Evolutionary conservation across 2,113 vertebrate species (phyloP).

Genomic region (Pagrus major): DNA sequence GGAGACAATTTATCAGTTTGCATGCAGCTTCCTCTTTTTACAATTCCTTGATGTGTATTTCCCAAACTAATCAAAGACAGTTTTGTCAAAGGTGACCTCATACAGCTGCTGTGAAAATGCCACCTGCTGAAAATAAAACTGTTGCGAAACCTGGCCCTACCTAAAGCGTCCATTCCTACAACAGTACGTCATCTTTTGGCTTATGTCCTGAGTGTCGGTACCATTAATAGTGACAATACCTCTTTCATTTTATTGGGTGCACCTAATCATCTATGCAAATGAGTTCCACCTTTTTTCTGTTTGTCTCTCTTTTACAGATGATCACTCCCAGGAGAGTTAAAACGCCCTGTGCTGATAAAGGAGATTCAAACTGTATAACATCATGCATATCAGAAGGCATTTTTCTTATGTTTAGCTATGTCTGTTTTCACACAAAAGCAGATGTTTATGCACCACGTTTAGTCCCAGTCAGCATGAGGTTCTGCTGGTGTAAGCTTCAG

Average conservation of each 20-base stretch:
- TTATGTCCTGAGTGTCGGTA: background rate
- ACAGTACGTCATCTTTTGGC: background rate
- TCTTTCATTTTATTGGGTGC: background rate
- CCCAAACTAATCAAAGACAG: background rate
- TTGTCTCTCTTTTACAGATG: background rate
- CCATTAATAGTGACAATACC: background rate
- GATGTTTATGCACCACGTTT: slow-evolving; percentile 1
- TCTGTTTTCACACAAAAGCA: background rate
- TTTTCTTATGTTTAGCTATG: background rate
- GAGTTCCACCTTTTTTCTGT: background rate
- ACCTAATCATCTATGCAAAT: background rate
- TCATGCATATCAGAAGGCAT: background rate
- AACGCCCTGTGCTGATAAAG: background rate
- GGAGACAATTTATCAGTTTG: too few species aligned
- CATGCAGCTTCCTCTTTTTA: background rate
- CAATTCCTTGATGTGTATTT: background rate
- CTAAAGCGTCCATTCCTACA: background rate
- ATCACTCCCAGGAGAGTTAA: background rate
- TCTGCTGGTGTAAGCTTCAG: background rate
- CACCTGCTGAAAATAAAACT: too few species aligned
- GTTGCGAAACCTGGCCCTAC: background rate
- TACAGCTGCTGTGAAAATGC: too few species aligned
- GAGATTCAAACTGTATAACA: background rate
- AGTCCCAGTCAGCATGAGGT: background rate
- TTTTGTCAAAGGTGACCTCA: too few species aligned